Conservation (phyloP, 2,888 invertebrate genomes). For the Morpho achilles region DNA sequence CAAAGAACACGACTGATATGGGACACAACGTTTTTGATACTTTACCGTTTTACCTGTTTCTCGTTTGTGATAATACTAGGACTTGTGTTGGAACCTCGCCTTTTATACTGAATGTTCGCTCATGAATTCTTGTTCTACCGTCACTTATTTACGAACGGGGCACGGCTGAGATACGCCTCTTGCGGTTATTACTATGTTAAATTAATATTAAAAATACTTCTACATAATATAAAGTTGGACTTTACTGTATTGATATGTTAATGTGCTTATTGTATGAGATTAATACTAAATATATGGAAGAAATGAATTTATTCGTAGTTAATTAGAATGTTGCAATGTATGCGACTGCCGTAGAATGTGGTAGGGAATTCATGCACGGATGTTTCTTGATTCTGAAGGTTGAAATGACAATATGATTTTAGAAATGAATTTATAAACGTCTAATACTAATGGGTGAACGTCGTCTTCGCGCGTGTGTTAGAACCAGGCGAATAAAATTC, state of each 20-base stretch:
- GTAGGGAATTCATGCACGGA: slow-evolving; percentile 54
- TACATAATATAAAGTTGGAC: slow-evolving; percentile 22
- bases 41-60: slow-evolving; percentile 70
- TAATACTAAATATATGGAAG: slow-evolving; percentile 23
- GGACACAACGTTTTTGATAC: slow-evolving; percentile 78
- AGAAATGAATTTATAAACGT: slow-evolving; percentile 46
- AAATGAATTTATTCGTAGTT: slow-evolving; percentile 30
- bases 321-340: slow-evolving; percentile 26
- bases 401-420: slow-evolving; percentile 58
- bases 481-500: slow-evolving; percentile 26
- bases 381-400: slow-evolving; percentile 39
- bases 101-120: slow-evolving; percentile 52
- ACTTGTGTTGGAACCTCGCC: slow-evolving; percentile 58
- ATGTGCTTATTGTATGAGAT: slow-evolving; percentile 26
- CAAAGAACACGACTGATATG: slow-evolving; percentile 76
- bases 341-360: slow-evolving; percentile 30
- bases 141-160: slow-evolving; percentile 21
- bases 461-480: slow-evolving; percentile 31
- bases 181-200: slow-evolving; percentile 14
- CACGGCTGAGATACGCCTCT: slow-evolving; percentile 8
- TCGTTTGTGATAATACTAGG: slow-evolving; percentile 53
- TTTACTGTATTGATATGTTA: slow-evolving; percentile 29
- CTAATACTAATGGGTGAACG: slow-evolving; percentile 35
- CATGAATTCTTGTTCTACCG: slow-evolving; percentile 48
- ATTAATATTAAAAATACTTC: slow-evolving; percentile 22